phyloP scores from a whole-genome alignment of 1,140 invertebrate species.

The Dryas iulia region DNA sequence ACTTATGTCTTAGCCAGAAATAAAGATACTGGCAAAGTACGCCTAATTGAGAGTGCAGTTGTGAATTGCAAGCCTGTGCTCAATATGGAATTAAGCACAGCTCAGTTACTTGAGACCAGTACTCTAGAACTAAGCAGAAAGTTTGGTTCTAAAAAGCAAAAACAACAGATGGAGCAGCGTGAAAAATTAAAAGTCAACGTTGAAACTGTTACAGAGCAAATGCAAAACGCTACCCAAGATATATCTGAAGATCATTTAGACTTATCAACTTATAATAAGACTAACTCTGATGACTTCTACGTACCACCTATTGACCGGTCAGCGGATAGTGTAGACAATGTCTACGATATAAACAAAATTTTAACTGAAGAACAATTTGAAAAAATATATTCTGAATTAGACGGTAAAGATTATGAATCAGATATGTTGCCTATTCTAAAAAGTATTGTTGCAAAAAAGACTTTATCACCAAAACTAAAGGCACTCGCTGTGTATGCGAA shows the following conservation, averaged over 20 bases:
- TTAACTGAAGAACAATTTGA: constrained; percentile 53
- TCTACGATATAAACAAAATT: constrained; percentile 57
- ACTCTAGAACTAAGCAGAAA: constrained; percentile 62
- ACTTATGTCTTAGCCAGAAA: constrained; percentile 54
- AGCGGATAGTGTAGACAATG: constrained; percentile 42
- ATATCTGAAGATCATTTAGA: constrained; percentile 55
- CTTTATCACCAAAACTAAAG: constrained; percentile 40
- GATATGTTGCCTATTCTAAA: constrained; percentile 48
- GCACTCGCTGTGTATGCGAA: constrained; percentile 58
- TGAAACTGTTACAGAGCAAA: constrained; percentile 57
- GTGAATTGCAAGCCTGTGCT: constrained; percentile 52
- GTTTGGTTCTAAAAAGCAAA: constrained; percentile 69
- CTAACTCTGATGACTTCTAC: constrained; percentile 60
- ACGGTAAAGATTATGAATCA: constrained; percentile 44
- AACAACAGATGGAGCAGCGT: constrained; percentile 54
- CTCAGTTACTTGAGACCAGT: constrained; percentile 42
- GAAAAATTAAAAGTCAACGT: constrained; percentile 65
- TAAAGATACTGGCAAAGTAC: constrained; percentile 56
- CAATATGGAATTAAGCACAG: constrained; percentile 29
- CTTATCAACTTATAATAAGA: constrained; percentile 48
- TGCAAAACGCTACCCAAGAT: constrained; percentile 53
- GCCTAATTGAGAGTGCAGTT: constrained; percentile 48
- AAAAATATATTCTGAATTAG: constrained; percentile 54
- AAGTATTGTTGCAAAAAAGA: constrained; percentile 39
- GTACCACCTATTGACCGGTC: constrained; percentile 59